Base-by-base conservation (phyloP, 2,113 vertebrate species). In the Corythornis madagascariensis region DNA sequence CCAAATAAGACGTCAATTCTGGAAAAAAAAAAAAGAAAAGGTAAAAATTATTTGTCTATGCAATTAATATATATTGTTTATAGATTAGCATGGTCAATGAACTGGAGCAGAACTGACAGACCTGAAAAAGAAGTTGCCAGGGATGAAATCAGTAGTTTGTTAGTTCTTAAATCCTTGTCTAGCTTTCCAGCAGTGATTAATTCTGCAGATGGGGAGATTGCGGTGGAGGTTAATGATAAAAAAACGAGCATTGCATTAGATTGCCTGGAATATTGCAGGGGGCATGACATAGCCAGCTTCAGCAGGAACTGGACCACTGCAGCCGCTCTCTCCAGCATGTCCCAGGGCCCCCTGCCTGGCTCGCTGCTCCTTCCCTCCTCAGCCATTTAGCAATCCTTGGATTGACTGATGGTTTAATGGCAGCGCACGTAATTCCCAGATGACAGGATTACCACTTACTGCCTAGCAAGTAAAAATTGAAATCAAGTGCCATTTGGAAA, bases 131-230 rank as follows among this genome's bases (percentile, higher is more conserved):
- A 57, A n/a, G 28, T 80, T 94, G 29, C 64, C 82, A 79, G 59
- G 70, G 57, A 47, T 2, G 28, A 83, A 87, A 79, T 67, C 60
- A 59, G 75, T 50, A 76, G 64, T 77, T 93, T 90, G 50, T 72
- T 76, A 63, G 76, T 92, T 86, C 65, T 78, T 16, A 83, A 80
- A 75, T 53, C 57, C 57, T 75, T 11, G 29, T 59, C 83, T 38
- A 45, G 17, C 28, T 86, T 81, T 88, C 86, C 88, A 96, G 50
- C 56, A 47, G 55, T 85, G 88, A 94, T 92, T 87, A 91, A 96
- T 91, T 70, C 11, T 9, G 81, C 93, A 95, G 89, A 80, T 43
- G 69, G 75, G n/a, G 43, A 93, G 50, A 22, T 26, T 80, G 60
- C 0, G 3, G 52, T 64, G 64, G 78, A 90, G 52, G 48, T 35